Conservation (phyloP, 2,888 invertebrate species). For the Ecliptopera silaceata region DNA sequence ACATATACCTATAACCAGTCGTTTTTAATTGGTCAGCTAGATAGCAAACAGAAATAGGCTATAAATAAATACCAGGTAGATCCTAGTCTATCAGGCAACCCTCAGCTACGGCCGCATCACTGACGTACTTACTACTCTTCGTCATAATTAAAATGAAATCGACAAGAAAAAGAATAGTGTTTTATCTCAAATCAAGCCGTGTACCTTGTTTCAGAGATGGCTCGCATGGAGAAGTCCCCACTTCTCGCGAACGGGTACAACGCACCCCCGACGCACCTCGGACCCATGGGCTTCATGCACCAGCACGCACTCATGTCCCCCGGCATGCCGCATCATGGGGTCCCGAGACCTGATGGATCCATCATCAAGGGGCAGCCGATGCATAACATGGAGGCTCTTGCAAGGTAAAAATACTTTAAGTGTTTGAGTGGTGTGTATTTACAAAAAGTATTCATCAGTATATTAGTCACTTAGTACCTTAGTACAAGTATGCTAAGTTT, state of each 20-base stretch:
- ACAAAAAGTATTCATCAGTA: no score
- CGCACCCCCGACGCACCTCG: slow-evolving; percentile 94
- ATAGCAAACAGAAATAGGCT: no score
- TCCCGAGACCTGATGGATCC: slow-evolving; percentile 92
- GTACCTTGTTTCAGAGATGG: slow-evolving; percentile 86
- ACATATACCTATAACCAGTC: no score
- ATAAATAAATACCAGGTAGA: no score
- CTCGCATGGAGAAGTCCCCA: slow-evolving; percentile 95
- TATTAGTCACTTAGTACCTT: no score
- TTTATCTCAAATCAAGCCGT: slow-evolving; percentile 25
- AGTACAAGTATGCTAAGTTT: no score
- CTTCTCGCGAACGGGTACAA: slow-evolving; percentile 96
- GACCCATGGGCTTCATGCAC: slow-evolving; percentile 98
- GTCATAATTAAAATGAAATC: slow-evolving; percentile 15
- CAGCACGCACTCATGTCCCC: slow-evolving; percentile 95
- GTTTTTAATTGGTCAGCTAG: no score
- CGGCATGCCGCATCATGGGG: slow-evolving; percentile 91
- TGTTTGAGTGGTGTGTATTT: no score
- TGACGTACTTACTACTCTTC: no score
- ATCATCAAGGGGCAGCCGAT: slow-evolving; percentile 93
- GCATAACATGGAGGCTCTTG: slow-evolving; percentile 95
- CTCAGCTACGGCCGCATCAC: no score
- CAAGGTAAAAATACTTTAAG: slow-evolving; percentile 83
- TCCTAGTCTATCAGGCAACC: no score
- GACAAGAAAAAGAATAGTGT: slow-evolving; percentile 19